A percentile compares a stretch with the other conserved stretches of the same genome.
phyloP scores from a whole-genome alignment of 2,797 vertebrate species.

The Melanotaenia maccullochi region DNA sequence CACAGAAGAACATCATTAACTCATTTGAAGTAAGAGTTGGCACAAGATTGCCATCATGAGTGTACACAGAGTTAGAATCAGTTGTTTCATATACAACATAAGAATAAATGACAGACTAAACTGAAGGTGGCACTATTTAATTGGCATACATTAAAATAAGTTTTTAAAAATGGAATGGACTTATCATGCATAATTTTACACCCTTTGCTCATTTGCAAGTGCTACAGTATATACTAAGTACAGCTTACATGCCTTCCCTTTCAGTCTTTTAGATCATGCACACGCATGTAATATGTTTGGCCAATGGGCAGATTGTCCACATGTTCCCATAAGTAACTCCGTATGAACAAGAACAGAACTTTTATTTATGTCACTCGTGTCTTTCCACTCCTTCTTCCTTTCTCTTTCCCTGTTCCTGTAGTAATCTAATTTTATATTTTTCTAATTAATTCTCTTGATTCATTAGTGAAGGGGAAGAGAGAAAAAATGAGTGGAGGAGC shows the following conservation, averaged over 20 bases:
- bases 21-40: neutral
- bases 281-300: neutral
- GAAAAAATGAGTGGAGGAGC: conserved; percentile 33
- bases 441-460: conserved; percentile 71
- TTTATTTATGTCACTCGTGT: conserved; percentile 23
- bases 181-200: neutral
- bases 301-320: conserved; percentile 4
- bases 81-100: too few relatives aligned
- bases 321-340: conserved; percentile 19
- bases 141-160: too few relatives aligned
- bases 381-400: neutral
- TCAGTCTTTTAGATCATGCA: conserved; percentile 8
- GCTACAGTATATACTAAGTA: neutral
- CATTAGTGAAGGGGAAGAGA: conserved; percentile 51
- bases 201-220: neutral
- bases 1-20: neutral
- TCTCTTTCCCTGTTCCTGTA: conserved; percentile 19
- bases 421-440: conserved; percentile 61
- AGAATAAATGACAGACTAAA: too few relatives aligned
- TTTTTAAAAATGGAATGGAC: neutral
- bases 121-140: too few relatives aligned
- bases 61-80: neutral
- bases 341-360: conserved; percentile 26
- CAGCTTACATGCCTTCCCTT: neutral
- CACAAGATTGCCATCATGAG: neutral